phyloP scores from a whole-genome alignment of 1,140 invertebrate species.

The Chrysoperla carnea region DNA sequence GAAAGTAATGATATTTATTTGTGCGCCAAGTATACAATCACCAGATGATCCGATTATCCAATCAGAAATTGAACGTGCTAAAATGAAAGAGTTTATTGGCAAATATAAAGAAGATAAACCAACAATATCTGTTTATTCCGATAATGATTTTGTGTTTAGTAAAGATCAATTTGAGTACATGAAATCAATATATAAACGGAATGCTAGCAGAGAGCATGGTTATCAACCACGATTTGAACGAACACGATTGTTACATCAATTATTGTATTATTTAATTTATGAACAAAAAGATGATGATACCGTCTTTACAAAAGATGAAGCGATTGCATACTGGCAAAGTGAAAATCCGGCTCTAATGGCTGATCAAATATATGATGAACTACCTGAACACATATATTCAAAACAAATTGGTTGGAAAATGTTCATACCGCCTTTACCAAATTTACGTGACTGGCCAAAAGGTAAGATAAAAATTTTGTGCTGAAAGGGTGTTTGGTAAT shows the following conservation, averaged over 20 bases:
- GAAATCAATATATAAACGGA: conserved; percentile 6
- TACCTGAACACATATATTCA: too few species aligned
- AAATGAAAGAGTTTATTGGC: conserved; percentile 33
- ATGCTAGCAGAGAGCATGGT: conserved; percentile 11
- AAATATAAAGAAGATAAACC: neutral
- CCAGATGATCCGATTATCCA: conserved; percentile 32
- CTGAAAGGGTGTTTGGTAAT: too few species aligned
- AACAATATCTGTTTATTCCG: neutral
- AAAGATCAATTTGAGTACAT: conserved; percentile 8
- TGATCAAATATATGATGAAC: too few species aligned
- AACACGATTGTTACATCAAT: conserved; percentile 43
- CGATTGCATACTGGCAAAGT: conserved; percentile 13
- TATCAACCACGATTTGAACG: conserved; percentile 45
- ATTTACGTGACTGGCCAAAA: conserved; percentile 34
- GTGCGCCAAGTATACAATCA: conserved; percentile 29
- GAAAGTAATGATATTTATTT: conserved; percentile 34
- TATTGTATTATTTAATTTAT: conserved; percentile 50
- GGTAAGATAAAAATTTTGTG: too few species aligned
- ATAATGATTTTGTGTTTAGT: conserved; percentile 4
- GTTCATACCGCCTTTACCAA: conserved; percentile 51
- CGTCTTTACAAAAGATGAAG: conserved; percentile 19
- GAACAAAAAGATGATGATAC: conserved; percentile 29
- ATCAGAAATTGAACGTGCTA: conserved; percentile 38
- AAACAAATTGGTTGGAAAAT: conserved; percentile 37
- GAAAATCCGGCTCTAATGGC: too few species aligned